These are phyloP conservation scores for Serripes groenlandicus DNA, from an alignment of 2,888 invertebrate genomes.

Conservation along the genomic window DNA sequence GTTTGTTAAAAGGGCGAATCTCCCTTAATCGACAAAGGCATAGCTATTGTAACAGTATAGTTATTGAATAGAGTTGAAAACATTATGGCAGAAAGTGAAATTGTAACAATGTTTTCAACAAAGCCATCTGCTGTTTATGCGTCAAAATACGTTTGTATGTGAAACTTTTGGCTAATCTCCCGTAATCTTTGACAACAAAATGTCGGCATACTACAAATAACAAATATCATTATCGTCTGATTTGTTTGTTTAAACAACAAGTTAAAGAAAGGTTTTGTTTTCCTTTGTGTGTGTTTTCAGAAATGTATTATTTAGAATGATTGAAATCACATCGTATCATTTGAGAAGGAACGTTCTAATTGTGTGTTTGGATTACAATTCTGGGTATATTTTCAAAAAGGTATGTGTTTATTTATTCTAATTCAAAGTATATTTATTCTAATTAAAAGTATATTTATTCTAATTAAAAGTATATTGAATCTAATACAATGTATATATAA, in stretches of 20 bases:
- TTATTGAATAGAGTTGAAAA: too few species aligned
- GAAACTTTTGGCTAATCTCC: neutral
- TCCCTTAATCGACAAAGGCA: too few species aligned
- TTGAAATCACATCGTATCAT: constrained; percentile 17
- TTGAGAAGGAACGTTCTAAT: constrained; percentile 13
- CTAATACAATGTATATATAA: too few species aligned
- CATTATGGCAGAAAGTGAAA: too few species aligned
- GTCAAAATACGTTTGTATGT: too few species aligned
- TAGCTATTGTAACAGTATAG: too few species aligned
- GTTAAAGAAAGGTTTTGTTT: neutral
- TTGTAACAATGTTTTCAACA: too few species aligned
- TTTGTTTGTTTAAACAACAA: neutral
- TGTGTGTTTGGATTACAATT: constrained; percentile 36
- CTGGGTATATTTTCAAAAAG: neutral
- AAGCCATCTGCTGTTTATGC: too few species aligned
- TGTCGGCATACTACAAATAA: neutral
- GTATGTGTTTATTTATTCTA: neutral
- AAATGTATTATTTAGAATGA: neutral
- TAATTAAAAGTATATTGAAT: too few species aligned
- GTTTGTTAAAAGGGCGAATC: too few species aligned
- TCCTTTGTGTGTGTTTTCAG: neutral
- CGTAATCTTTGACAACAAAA: neutral
- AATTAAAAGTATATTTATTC: too few species aligned
- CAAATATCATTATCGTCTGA: neutral
- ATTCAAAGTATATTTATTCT: too few species aligned